A percentile compares a stretch with the other conserved stretches of the same genome.
Evolutionary conservation across 2,888 invertebrate genomes (phyloP).

Genomic region (Polydesmus complanatus): DNA sequence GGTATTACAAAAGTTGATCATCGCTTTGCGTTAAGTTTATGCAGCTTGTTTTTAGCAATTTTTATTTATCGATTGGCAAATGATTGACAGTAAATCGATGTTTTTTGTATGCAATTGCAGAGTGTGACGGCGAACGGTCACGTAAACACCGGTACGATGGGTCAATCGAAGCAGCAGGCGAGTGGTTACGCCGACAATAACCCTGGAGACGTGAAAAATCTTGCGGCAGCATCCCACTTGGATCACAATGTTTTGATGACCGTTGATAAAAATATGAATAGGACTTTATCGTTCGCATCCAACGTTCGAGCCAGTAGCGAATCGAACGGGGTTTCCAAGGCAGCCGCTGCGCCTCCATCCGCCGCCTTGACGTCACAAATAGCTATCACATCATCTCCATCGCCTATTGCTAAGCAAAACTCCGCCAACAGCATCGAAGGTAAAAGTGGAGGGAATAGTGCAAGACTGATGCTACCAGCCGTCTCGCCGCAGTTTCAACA

Average conservation of each 20-base stretch:
- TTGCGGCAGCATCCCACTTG: background rate
- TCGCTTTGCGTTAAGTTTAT: too few species aligned
- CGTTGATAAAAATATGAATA: conserved; percentile 14
- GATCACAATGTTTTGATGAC: conserved; percentile 2
- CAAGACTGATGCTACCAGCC: too few species aligned
- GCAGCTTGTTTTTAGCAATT: too few species aligned
- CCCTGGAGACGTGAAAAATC: background rate
- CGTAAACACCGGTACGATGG: conserved; percentile 10
- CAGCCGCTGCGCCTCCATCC: background rate
- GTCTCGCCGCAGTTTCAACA: background rate
- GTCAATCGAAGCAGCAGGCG: background rate
- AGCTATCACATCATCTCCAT: background rate
- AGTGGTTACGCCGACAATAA: background rate
- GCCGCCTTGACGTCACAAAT: background rate
- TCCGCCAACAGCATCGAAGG: conserved; percentile 2
- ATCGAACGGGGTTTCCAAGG: background rate
- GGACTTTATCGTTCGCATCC: background rate
- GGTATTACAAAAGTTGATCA: too few species aligned
- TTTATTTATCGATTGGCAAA: too few species aligned
- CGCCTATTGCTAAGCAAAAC: background rate
- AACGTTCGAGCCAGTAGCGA: background rate
- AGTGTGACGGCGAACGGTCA: conserved; percentile 17
- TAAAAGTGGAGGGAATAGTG: too few species aligned
- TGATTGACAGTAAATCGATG: too few species aligned
- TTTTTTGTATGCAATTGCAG: too few species aligned